Evolutionary conservation across 1,140 invertebrate species (phyloP).

Genomic region (Arctopsyche grandis): DNA sequence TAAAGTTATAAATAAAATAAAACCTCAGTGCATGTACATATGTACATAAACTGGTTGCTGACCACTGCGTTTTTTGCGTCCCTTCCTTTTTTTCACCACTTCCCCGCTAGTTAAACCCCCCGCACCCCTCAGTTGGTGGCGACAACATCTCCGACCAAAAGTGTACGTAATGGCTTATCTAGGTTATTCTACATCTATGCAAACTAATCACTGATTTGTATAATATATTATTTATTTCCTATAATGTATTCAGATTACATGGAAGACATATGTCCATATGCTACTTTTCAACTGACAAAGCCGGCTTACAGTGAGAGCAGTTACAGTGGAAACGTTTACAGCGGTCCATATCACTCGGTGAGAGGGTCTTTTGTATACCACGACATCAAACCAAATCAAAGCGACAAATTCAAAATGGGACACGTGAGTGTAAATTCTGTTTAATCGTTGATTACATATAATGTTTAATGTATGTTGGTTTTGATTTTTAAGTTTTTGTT

Average conservation of each 20-base stretch:
- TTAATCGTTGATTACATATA: neutral
- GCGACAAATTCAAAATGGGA: constrained; percentile 71
- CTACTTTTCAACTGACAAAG: constrained; percentile 89
- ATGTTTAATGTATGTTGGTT: neutral
- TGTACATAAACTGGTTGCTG: no score
- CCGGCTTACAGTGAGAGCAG: constrained; percentile 87
- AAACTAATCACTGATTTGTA: no score
- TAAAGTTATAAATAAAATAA: no score
- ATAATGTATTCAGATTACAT: constrained; percentile 76
- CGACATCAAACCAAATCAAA: constrained; percentile 74
- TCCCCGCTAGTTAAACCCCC: neutral
- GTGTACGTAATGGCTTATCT: no score
- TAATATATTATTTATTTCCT: constrained; percentile 13
- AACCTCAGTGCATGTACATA: no score
- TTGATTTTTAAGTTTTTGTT: constrained; percentile 48
- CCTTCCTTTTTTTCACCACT: neutral
- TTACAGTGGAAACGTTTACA: constrained; percentile 88
- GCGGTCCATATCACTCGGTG: constrained; percentile 85
- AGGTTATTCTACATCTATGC: no score
- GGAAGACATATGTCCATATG: constrained; percentile 91
- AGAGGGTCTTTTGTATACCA: constrained; percentile 91
- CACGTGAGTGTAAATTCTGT: constrained; percentile 56
- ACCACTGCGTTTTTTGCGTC: no score
- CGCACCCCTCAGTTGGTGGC: no score
- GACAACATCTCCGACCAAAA: no score